phyloP scores from a whole-genome alignment of 2,888 invertebrate genomes.

The Salticus scenicus region DNA sequence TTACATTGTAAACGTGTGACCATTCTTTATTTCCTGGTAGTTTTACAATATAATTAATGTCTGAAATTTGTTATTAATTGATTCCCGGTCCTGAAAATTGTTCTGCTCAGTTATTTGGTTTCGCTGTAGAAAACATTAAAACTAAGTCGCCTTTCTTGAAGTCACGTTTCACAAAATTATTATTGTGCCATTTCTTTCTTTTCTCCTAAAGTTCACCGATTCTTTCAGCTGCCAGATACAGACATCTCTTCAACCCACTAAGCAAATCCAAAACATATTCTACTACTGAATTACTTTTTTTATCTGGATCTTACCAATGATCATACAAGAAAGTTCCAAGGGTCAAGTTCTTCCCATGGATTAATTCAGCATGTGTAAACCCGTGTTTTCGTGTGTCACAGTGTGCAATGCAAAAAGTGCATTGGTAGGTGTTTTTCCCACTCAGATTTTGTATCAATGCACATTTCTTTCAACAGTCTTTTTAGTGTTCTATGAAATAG shows the following conservation, averaged over 20 bases:
- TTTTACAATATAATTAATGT: conserved; percentile 24
- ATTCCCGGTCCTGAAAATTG: not conserved
- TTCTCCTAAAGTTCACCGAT: not conserved
- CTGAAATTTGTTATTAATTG: not conserved
- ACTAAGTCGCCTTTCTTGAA: not conserved
- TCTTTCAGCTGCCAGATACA: not conserved
- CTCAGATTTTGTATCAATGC: not conserved
- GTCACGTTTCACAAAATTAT: not conserved
- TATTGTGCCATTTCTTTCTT: not conserved
- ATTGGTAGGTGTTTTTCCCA: not conserved
- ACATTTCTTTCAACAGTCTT: not conserved
- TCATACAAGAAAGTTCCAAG: conserved; percentile 8
- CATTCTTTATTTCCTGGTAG: not conserved
- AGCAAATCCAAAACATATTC: not conserved
- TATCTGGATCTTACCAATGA: not conserved
- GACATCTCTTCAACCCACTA: conserved; percentile 19
- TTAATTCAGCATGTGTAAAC: conserved; percentile 10
- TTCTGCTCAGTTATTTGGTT: not conserved
- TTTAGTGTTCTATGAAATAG: not conserved
- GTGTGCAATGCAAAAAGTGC: not conserved
- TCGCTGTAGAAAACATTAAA: not conserved
- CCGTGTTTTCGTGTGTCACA: not conserved
- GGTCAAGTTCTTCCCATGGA: conserved; percentile 13
- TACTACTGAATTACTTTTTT: not conserved
- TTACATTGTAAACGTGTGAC: conserved; percentile 25